Evolutionary conservation across 2,797 vertebrate species (phyloP).

Genomic region (Cyprinodon diabolis): DNA sequence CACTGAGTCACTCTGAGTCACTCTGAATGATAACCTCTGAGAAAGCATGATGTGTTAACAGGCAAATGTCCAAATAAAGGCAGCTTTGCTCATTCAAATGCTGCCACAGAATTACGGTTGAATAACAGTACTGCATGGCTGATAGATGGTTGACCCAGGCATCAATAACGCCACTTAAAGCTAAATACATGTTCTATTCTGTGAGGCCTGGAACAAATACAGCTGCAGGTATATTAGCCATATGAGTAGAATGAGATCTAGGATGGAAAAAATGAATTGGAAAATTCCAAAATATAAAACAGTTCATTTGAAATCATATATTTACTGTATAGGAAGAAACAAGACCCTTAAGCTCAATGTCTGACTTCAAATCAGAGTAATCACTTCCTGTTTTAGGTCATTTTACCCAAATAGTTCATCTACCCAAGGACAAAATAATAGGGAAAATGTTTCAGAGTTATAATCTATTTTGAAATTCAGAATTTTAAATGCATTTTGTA

Average conservation of each 20-base stretch:
- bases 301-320: not conserved
- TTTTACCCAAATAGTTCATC: not conserved
- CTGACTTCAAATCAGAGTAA: not conserved
- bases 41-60: constrained; percentile 18
- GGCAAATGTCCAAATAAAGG: constrained; percentile 10
- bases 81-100: not conserved
- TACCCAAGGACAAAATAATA: not conserved
- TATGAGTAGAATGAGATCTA: too few species aligned
- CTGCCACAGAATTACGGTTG: not conserved
- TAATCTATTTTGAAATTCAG: not conserved
- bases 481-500: not conserved
- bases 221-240: not conserved
- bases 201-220: not conserved
- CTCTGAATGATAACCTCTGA: constrained; percentile 26
- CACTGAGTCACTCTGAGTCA: constrained; percentile 30
- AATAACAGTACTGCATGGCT: not conserved
- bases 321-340: not conserved
- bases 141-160: not conserved
- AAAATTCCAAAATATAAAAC: not conserved
- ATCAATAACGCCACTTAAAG: not conserved
- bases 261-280: not conserved
- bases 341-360: not conserved
- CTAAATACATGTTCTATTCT: not conserved
- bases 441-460: not conserved
- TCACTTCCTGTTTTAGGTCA: not conserved